Conservation (phyloP, 2,888 invertebrate species). For the Dicyrtomina minuta region DNA sequence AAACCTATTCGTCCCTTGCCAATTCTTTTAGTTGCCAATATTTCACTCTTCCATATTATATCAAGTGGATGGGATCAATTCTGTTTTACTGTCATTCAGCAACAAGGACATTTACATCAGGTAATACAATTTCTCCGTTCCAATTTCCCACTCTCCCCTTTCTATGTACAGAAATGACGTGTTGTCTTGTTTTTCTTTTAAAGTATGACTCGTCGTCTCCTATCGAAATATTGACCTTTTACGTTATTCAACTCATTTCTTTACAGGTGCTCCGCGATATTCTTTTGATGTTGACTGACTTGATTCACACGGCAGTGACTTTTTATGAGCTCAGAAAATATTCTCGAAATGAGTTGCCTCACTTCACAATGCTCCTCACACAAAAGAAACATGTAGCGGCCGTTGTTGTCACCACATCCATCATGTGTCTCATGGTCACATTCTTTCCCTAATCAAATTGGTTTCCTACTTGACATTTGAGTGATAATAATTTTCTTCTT, state of each 20-base stretch:
- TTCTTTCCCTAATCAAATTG: conserved; percentile 17
- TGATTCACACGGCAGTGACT: conserved; percentile 66
- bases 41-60: conserved; percentile 65
- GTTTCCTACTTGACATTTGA: too few species aligned
- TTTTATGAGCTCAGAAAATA: conserved; percentile 55
- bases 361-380: conserved; percentile 55
- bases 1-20: conserved; percentile 62
- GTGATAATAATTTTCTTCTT: too few species aligned
- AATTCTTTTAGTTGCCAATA: conserved; percentile 63
- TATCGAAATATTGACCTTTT: too few species aligned
- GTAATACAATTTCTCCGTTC: too few species aligned
- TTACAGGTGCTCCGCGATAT: conserved; percentile 65
- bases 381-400: conserved; percentile 56
- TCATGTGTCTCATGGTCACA: conserved; percentile 36
- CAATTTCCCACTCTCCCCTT: not conserved
- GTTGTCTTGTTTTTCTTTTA: too few species aligned
- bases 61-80: conserved; percentile 69
- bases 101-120: conserved; percentile 68
- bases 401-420: conserved; percentile 45
- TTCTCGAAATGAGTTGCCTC: conserved; percentile 54
- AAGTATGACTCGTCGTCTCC: too few species aligned
- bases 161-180: too few species aligned
- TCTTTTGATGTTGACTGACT: conserved; percentile 68
- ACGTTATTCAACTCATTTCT: too few species aligned
- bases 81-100: conserved; percentile 65